These are phyloP conservation scores for Spilogale gracilis DNA, from an alignment of 2,113 vertebrate genomes.

Conservation along the genomic window DNA sequence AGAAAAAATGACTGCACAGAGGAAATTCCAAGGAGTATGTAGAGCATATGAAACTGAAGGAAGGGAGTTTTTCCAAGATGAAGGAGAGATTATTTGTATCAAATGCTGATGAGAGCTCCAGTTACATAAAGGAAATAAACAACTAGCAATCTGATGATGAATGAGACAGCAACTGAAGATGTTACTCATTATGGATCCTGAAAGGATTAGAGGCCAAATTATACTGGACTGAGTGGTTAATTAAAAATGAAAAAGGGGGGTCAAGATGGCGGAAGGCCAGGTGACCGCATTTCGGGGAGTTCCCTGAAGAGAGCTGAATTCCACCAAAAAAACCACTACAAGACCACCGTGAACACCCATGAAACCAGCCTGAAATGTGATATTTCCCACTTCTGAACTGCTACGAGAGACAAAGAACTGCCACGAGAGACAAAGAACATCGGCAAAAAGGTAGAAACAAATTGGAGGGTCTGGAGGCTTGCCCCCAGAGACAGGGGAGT, in stretches of 20 bases:
- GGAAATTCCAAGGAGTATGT: not conserved
- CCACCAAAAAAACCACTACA: too few relatives aligned
- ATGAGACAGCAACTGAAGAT: not conserved
- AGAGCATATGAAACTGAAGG: not conserved
- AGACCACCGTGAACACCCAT: too few relatives aligned
- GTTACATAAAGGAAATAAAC: not conserved
- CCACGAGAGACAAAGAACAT: too few relatives aligned
- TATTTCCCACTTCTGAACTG: too few relatives aligned
- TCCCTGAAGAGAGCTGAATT: too few relatives aligned
- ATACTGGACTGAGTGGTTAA: not conserved
- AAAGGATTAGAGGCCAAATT: not conserved
- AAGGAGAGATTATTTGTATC: fast-evolving
- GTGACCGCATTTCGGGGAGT: too few relatives aligned
- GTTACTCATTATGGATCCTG: not conserved
- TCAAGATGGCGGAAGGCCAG: too few relatives aligned
- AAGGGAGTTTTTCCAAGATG: not conserved
- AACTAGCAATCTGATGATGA: not conserved
- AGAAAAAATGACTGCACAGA: not conserved
- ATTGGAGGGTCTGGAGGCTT: too few relatives aligned
- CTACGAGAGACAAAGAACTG: too few relatives aligned
- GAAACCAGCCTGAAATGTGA: too few relatives aligned
- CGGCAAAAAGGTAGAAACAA: too few relatives aligned
- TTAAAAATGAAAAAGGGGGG: not conserved
- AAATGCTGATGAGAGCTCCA: not conserved
- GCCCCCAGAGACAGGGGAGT: too few relatives aligned